These are phyloP conservation scores for Notodonta ziczac DNA, from an alignment of 2,888 invertebrate genomes.

Conservation along the genomic window DNA sequence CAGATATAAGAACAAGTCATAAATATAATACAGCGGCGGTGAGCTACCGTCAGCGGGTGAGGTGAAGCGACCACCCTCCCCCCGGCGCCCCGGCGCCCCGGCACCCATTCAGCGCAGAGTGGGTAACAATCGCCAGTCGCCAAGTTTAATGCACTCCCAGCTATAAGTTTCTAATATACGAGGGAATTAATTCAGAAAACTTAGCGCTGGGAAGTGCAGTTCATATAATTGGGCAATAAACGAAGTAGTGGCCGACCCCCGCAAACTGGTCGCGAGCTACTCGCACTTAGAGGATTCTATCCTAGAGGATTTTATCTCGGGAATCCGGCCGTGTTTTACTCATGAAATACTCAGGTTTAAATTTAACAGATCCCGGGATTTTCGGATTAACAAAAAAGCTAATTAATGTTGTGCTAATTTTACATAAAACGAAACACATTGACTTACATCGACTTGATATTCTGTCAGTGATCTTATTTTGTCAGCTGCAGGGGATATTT, in stretches of 20 bases:
- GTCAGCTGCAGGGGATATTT: too few species aligned
- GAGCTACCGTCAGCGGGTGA: background rate
- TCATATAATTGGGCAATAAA: slow-evolving; percentile 22
- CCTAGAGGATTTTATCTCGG: too few species aligned
- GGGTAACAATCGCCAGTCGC: slow-evolving; percentile 19
- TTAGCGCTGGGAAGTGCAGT: slow-evolving; percentile 27
- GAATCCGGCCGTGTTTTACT: too few species aligned
- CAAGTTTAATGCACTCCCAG: slow-evolving; percentile 27
- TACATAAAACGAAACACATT: too few species aligned
- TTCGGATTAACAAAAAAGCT: too few species aligned
- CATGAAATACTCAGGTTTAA: too few species aligned
- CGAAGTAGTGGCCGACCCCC: slow-evolving; percentile 18
- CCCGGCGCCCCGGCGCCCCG: background rate
- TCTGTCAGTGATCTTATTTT: too few species aligned
- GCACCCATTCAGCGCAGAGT: slow-evolving; percentile 8
- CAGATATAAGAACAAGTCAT: background rate
- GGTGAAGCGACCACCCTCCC: background rate
- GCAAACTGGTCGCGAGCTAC: background rate
- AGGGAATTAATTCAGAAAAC: slow-evolving; percentile 26
- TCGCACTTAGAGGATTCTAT: too few species aligned
- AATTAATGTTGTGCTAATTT: too few species aligned
- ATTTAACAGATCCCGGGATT: too few species aligned
- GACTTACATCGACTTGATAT: too few species aligned
- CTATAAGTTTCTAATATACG: slow-evolving; percentile 33
- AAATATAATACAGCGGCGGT: background rate